These are phyloP conservation scores for Phragmatobia fuliginosa DNA, from an alignment of 2,888 invertebrate species.

Conservation along the genomic window DNA sequence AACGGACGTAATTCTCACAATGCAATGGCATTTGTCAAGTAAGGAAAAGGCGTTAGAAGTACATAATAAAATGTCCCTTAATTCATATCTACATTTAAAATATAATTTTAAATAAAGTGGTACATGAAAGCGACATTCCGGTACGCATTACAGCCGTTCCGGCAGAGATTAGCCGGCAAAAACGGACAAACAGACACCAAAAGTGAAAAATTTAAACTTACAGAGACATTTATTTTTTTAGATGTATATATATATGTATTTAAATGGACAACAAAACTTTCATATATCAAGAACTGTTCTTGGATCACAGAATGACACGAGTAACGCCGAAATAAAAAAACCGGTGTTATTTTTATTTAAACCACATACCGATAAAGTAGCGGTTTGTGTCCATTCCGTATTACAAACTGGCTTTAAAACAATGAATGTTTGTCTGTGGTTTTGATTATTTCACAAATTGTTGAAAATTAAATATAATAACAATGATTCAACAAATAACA, in stretches of 20 bases:
- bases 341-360: not conserved
- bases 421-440: not conserved
- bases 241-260: too few species aligned
- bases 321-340: not conserved
- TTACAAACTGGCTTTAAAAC: not conserved
- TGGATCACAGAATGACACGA: not conserved
- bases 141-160: too few species aligned
- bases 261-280: too few species aligned
- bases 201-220: too few species aligned
- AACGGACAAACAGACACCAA: too few species aligned
- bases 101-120: not conserved
- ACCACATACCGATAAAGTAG: conserved; percentile 1
- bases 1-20: conserved; percentile 26
- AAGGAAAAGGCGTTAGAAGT: conserved; percentile 18
- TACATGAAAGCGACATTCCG: not conserved
- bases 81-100: not conserved
- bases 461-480: not conserved
- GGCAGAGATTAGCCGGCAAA: too few species aligned
- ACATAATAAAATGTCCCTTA: too few species aligned
- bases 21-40: conserved; percentile 29
- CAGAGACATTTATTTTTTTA: too few species aligned
- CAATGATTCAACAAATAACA: not conserved
- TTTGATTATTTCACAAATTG: not conserved
- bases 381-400: not conserved
- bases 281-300: too few species aligned